Conservation (phyloP, 2,888 invertebrate species). For the Caenorhabditis parvicauda region DNA sequence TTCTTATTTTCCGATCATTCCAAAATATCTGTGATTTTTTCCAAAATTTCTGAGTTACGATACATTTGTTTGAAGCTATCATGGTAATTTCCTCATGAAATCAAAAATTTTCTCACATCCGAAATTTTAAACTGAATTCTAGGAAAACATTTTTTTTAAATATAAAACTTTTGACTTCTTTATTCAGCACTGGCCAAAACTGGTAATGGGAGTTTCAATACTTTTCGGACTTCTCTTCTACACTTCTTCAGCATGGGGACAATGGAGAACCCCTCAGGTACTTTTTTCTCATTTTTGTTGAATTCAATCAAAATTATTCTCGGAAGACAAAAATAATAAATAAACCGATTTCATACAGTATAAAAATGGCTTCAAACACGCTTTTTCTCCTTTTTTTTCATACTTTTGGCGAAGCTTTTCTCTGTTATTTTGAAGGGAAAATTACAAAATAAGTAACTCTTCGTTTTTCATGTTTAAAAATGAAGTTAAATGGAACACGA, state of each 20-base stretch:
- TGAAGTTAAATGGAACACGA: no score
- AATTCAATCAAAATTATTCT: no score
- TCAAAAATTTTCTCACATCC: no score
- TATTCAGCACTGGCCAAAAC: background rate
- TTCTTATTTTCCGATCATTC: background rate
- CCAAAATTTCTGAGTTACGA: background rate
- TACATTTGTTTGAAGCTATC: background rate
- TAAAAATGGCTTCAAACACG: no score
- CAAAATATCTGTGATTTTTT: background rate
- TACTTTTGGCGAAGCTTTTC: no score
- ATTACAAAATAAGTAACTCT: no score
- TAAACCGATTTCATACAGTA: no score
- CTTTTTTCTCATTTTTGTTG: no score
- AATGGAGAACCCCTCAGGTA: constrained; percentile 53
- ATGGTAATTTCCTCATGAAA: background rate
- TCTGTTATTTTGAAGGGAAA: no score
- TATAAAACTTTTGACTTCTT: background rate
- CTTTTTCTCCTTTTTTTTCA: no score
- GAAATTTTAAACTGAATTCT: constrained; percentile 9
- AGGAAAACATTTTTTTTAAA: background rate
- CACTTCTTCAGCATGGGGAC: constrained; percentile 52
- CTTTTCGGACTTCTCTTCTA: constrained; percentile 35
- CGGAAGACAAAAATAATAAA: no score
- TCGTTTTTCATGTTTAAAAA: no score
- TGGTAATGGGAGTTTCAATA: constrained; percentile 19